Base-by-base conservation (phyloP, 2,888 invertebrate species). In the Drosophila multiciliata region DNA sequence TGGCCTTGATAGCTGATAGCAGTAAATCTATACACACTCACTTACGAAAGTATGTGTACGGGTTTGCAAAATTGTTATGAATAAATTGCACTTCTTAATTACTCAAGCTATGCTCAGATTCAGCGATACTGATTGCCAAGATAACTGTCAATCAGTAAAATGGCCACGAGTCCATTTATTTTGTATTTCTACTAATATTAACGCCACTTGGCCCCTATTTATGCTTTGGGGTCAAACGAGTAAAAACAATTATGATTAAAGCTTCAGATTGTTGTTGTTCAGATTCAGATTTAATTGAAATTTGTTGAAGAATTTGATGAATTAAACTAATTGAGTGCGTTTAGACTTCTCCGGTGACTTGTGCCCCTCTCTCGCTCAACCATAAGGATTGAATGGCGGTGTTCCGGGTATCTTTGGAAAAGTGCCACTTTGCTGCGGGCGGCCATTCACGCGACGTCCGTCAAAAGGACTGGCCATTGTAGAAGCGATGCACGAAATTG, bases 341-440 rank as follows among this genome's bases (percentile, higher is more conserved):
- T 32, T 20, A 6, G 26, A n/a, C 12, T 26, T 8, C 32, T 32
- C 12, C 8, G 5, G 15, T n/a, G 3, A 8, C 29, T 45, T 54
- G 42, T 40, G 45, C 26, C 3, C 40, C 23, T 8, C 49, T 65
- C 29, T 32, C 26, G 11, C 49, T 71, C 32, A 73, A 55, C 84
- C 84, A 33, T 85, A 7, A 0, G 84, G 88, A 83, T 87, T 84
- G 55, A 84, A 84, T 1, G 83, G 83, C 23, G 88, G 88, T 26
- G 88, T 85, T 12, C 64, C 57, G 8, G 82, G 84, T 23, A 81
- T 53, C 12, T 53, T 38, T 0, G 58, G 58, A 40, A 26, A 53
- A 15, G 54, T 3, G 17, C 29, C 40, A 17, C 52, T 48, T 1
- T 53, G n/a, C n/a, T 40, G 68, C 36, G 78, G 67, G 11, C 60